Evolutionary conservation across 2,797 vertebrate genomes (phyloP), one percentile per base, ranked within the genome.

Genomic region (Anas flavirostris): DNA sequence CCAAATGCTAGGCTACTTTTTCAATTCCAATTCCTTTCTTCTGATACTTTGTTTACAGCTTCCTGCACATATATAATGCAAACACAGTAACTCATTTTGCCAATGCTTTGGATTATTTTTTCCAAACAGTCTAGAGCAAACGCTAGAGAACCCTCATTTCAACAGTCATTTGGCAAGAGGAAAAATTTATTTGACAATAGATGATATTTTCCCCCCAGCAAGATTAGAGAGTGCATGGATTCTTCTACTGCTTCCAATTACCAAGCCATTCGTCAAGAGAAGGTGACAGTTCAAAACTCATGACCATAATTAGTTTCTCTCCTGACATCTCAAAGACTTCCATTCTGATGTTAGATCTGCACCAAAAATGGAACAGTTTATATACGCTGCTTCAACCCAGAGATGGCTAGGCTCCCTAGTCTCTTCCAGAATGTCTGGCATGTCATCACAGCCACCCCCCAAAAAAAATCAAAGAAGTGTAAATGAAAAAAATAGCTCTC

Each of bases 191-290:
- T 69, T 76, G 63, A 77, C 72, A 43, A 82, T 23, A 70, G 58
- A 63, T 76, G 33, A 43, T 43, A 3, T 29, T 43, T 79, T 16
- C 50, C n/a, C 35, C 0, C 48, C 55, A 43, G 64, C 28, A 55
- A 50, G 18, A 90, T 82, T 48, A 84, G 26, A 86, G 59, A 69
- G 37, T 10, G 35, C 55, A 59, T 0, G 3, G 55, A 52, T 90
- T 90, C 68, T 55, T 70, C 53, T 91, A 82, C 82, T 88, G 82
- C 80, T 88, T 90, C 82, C 59, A 93, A 82, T 88, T 86, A 86
- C 23, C 7, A 46, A 1, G 4, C 16, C 63, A 58, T 84, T 94
- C 73, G 41, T 76, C 80, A 95, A 88, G 66, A 69, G 25, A 95
- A 70, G 41, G 55, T 67, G 83, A 80, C 70, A 79, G 67, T 81